These are phyloP conservation scores for Drymodes brunneopygia DNA, from an alignment of 2,113 vertebrate genomes.

Conservation along the genomic window DNA sequence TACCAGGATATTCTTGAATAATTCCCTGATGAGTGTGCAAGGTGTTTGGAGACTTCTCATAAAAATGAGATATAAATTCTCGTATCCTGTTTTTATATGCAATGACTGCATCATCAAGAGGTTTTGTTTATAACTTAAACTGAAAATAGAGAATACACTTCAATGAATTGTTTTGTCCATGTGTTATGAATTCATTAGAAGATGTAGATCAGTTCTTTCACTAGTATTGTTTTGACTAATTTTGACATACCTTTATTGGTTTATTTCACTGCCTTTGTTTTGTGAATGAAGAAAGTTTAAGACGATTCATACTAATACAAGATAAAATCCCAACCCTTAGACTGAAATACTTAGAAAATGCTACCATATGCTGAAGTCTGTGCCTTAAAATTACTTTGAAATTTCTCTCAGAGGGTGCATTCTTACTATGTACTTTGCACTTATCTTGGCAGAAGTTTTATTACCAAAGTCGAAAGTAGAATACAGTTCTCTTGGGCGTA, in stretches of 20 bases:
- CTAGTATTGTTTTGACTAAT: not conserved
- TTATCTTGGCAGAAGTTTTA: not conserved
- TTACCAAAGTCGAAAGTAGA: not conserved
- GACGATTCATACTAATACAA: not conserved
- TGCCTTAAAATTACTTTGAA: not conserved
- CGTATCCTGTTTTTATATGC: not conserved
- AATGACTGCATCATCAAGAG: not conserved
- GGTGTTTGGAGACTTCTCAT: not conserved
- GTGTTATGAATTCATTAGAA: not conserved
- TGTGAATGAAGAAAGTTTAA: not conserved
- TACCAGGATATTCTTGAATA: not conserved
- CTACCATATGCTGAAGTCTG: not conserved
- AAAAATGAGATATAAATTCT: not conserved
- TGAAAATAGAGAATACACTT: not conserved
- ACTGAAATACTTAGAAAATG: not conserved
- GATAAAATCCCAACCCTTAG: not conserved
- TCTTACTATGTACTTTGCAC: not conserved
- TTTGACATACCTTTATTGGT: not conserved
- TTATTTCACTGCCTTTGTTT: not conserved
- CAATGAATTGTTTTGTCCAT: accelerated
- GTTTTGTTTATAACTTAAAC: not conserved
- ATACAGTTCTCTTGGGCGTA: not conserved
- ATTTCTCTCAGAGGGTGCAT: not conserved
- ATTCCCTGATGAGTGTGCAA: not conserved
- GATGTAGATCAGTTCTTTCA: not conserved